Percentiles rank a stretch among this genome's conserved stretches.
Conservation (phyloP, 2,888 invertebrate genomes). For the Cryptus armator region DNA sequence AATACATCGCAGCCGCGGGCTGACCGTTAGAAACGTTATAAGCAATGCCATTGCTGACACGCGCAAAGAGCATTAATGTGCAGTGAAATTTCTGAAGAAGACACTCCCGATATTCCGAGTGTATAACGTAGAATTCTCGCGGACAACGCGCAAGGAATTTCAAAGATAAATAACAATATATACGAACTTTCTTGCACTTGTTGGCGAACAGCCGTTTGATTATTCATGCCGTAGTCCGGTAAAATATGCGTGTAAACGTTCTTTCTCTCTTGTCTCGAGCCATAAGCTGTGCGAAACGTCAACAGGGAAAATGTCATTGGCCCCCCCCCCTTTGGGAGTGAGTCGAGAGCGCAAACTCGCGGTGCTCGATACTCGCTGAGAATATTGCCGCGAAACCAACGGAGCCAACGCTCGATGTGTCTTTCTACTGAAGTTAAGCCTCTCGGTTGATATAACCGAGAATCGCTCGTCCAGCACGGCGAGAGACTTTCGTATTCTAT, state of each 20-base stretch:
- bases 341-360: slow-evolving; percentile 40
- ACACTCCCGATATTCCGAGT: background rate
- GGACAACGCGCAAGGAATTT: slow-evolving; percentile 47
- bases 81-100: slow-evolving; percentile 27
- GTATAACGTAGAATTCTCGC: background rate
- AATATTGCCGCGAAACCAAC: background rate
- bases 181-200: slow-evolving; percentile 59
- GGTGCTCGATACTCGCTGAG: slow-evolving; percentile 20
- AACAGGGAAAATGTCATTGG: slow-evolving; percentile 61
- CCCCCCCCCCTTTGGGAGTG: slow-evolving; percentile 24
- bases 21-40: too few relatives aligned
- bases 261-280: background rate
- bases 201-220: slow-evolving; percentile 52
- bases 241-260: slow-evolving; percentile 27
- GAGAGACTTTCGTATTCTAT: slow-evolving; percentile 23
- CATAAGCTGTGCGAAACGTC: slow-evolving; percentile 9
- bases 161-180: slow-evolving; percentile 42
- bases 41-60: too few relatives aligned
- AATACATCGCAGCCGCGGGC: too few relatives aligned
- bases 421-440: slow-evolving; percentile 20
- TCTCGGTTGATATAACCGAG: slow-evolving; percentile 1
- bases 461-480: slow-evolving; percentile 24
- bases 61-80: slow-evolving; percentile 1
- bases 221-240: slow-evolving; percentile 49
- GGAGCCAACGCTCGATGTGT: slow-evolving; percentile 16